phyloP scores from a whole-genome alignment of 1,140 invertebrate species.

The Drosophila oshimai region DNA sequence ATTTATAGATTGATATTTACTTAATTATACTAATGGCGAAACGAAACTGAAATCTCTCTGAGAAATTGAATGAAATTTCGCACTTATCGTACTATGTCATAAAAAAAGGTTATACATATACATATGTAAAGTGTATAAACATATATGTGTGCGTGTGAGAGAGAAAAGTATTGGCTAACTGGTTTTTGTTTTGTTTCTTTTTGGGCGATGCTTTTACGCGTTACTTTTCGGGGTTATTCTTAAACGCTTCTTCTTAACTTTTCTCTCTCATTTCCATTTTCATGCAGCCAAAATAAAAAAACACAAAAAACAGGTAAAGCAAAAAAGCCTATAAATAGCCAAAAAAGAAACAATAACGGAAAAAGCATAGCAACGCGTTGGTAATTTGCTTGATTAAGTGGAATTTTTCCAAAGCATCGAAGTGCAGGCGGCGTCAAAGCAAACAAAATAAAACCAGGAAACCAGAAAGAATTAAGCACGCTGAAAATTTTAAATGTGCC shows the following conservation, averaged over 20 bases:
- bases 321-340: conserved; percentile 68
- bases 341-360: conserved; percentile 45
- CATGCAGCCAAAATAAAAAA: conserved; percentile 54
- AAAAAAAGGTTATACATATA: conserved; percentile 13
- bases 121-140: no score
- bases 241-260: conserved; percentile 48
- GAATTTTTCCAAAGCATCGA: conserved; percentile 69
- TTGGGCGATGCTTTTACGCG: conserved; percentile 62
- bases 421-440: conserved; percentile 51
- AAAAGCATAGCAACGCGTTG: conserved; percentile 49
- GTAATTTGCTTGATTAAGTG: conserved; percentile 79
- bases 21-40: conserved; percentile 55
- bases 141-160: conserved; percentile 14
- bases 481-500: conserved; percentile 42
- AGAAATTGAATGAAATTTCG: conserved; percentile 62
- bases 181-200: conserved; percentile 64
- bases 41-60: conserved; percentile 63
- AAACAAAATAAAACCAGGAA: conserved; percentile 19
- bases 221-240: conserved; percentile 80
- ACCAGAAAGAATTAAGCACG: conserved; percentile 24
- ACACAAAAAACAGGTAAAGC: conserved; percentile 55
- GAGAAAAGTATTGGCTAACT: conserved; percentile 64
- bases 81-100: conserved; percentile 53
- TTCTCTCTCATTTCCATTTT: not conserved
- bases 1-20: conserved; percentile 41